Evolutionary conservation across 2,888 invertebrate species (phyloP).

Genomic region (Dorcus hopei): DNA sequence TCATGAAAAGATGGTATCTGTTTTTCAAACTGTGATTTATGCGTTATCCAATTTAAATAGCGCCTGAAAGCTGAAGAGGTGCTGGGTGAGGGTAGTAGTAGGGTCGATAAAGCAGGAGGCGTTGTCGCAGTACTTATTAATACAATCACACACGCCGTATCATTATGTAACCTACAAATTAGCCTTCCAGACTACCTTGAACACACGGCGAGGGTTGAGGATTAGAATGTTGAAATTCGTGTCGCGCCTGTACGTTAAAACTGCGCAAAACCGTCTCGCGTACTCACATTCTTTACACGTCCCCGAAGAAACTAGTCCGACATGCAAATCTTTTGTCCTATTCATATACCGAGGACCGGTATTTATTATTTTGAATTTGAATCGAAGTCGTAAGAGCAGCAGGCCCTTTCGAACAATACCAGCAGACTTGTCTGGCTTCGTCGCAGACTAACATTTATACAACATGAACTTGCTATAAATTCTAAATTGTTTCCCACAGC

Average conservation of each 20-base stretch:
- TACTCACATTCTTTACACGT: constrained; percentile 22
- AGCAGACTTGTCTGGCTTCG: constrained; percentile 21
- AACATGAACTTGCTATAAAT: constrained; percentile 8
- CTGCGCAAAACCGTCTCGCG: not conserved
- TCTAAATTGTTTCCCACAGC: constrained; percentile 21
- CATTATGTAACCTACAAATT: constrained; percentile 24
- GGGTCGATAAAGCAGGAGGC: no score
- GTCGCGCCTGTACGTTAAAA: constrained; percentile 1
- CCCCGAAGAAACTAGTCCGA: constrained; percentile 24
- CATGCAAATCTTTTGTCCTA: constrained; percentile 26
- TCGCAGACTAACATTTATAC: constrained; percentile 13
- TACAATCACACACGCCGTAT: no score
- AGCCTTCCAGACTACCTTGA: constrained; percentile 31
- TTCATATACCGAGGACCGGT: constrained; percentile 27
- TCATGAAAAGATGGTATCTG: not conserved
- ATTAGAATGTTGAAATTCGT: constrained; percentile 21
- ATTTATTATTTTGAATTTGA: constrained; percentile 28
- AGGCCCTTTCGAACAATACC: constrained; percentile 14
- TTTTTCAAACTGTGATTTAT: constrained; percentile 1
- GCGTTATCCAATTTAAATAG: not conserved
- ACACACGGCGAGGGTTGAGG: constrained; percentile 19
- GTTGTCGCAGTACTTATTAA: no score
- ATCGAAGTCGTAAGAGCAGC: constrained; percentile 21
- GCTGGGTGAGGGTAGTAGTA: no score
- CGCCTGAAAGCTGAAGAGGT: not conserved